phyloP scores from a whole-genome alignment of 2,113 vertebrate genomes.

The Myotis brandtii region DNA sequence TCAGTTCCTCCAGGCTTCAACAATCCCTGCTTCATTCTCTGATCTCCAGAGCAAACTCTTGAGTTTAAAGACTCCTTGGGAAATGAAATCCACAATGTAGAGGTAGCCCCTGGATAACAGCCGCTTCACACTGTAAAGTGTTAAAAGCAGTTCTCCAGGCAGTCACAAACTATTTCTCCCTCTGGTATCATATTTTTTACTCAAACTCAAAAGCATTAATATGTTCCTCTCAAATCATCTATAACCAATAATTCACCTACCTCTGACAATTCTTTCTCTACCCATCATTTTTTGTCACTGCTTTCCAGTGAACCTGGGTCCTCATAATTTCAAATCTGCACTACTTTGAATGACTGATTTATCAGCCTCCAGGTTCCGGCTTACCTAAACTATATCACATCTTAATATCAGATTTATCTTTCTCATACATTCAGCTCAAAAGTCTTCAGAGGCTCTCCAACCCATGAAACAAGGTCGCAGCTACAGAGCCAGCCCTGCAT shows the following conservation, averaged over 20 bases:
- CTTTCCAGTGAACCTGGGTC: background rate
- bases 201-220: slow-evolving; percentile 24
- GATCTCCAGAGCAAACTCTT: background rate
- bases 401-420: slow-evolving; percentile 1
- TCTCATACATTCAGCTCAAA: background rate
- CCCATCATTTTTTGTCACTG: background rate
- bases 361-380: slow-evolving; percentile 1
- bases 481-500: background rate
- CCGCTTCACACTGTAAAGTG: background rate
- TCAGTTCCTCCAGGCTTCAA: background rate
- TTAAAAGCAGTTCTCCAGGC: background rate
- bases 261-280: background rate
- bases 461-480: background rate
- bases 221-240: background rate
- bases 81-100: background rate
- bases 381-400: background rate
- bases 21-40: background rate
- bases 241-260: background rate
- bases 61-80: background rate
- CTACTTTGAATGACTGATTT: background rate
- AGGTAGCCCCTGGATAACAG: background rate
- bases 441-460: background rate
- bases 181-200: background rate
- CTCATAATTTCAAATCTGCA: slow-evolving; percentile 19
- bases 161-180: background rate